These are phyloP conservation scores for Caenorhabditis briggsae DNA, from an alignment of 1,140 invertebrate species.

Conservation along the genomic window DNA sequence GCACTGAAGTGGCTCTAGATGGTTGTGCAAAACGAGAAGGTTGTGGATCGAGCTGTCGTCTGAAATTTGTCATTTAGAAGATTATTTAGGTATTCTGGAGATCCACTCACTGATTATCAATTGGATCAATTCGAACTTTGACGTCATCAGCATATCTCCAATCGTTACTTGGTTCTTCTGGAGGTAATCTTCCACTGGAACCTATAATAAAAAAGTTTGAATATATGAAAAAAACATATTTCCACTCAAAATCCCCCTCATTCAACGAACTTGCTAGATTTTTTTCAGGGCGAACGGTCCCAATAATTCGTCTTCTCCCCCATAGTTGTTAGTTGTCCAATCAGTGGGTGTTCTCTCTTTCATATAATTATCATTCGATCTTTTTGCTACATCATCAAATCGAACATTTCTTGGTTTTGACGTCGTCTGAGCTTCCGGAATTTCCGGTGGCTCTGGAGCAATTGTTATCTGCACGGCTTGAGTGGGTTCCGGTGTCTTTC, in stretches of 20 bases:
- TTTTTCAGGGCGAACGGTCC: constrained; percentile 39
- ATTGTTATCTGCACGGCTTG: constrained; percentile 59
- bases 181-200: neutral
- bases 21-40: neutral
- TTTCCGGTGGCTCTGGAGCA: constrained; percentile 41
- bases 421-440: neutral
- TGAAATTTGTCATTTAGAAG: neutral
- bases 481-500: constrained; percentile 65
- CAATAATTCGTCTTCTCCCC: constrained; percentile 59
- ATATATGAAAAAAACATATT: too few relatives aligned
- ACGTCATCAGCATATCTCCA: constrained; percentile 44
- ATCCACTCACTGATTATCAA: constrained; percentile 34
- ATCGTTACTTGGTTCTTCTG: neutral
- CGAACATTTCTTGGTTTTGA: constrained; percentile 33
- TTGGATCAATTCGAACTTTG: constrained; percentile 31
- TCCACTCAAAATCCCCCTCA: neutral
- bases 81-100: neutral
- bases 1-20: constrained; percentile 26
- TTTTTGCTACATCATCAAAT: constrained; percentile 47
- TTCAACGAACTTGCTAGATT: constrained; percentile 29
- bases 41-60: neutral
- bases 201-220: neutral
- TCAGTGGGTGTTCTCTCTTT: neutral
- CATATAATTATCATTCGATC: constrained; percentile 7
- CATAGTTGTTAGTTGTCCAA: constrained; percentile 48